phyloP scores from a whole-genome alignment of 2,888 invertebrate genomes.

The Dryadula phaetusa region DNA sequence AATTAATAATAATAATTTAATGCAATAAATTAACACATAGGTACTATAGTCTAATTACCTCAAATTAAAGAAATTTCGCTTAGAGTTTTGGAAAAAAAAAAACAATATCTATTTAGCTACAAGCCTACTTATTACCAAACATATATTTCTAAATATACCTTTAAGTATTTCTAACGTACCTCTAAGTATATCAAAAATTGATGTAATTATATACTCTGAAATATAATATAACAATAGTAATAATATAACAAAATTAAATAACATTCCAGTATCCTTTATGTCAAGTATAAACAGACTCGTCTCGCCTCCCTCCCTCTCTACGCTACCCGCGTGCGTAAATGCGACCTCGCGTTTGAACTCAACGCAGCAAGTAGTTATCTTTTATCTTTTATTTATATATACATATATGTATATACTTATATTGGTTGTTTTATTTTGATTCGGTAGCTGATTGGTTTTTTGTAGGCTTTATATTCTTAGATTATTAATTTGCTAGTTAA shows the following conservation, averaged over 20 bases:
- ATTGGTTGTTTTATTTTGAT: slow-evolving; percentile 48
- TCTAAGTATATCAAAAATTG: too few species aligned
- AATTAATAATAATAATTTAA: too few species aligned
- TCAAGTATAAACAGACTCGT: slow-evolving; percentile 57
- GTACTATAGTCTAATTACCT: too few species aligned
- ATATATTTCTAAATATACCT: too few species aligned
- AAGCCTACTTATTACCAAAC: too few species aligned
- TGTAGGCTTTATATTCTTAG: background rate
- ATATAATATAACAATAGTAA: too few species aligned
- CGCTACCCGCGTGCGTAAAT: slow-evolving; percentile 79
- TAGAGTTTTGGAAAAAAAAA: too few species aligned
- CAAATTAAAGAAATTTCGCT: too few species aligned
- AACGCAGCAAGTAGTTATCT: slow-evolving; percentile 55
- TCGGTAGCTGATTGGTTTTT: slow-evolving; percentile 48
- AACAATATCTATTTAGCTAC: too few species aligned
- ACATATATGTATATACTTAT: slow-evolving; percentile 1
- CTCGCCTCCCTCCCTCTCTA: slow-evolving; percentile 50
- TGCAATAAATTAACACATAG: too few species aligned
- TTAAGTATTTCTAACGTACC: too few species aligned
- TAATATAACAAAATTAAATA: background rate
- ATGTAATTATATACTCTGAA: too few species aligned
- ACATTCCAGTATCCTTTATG: slow-evolving; percentile 32
- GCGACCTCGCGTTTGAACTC: slow-evolving; percentile 79
- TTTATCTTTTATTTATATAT: slow-evolving; percentile 51
- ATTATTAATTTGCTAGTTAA: background rate